A percentile compares a stretch with the other conserved stretches of the same genome.
Conservation (phyloP, 2,113 vertebrate species). For the Caranx melampygus region DNA sequence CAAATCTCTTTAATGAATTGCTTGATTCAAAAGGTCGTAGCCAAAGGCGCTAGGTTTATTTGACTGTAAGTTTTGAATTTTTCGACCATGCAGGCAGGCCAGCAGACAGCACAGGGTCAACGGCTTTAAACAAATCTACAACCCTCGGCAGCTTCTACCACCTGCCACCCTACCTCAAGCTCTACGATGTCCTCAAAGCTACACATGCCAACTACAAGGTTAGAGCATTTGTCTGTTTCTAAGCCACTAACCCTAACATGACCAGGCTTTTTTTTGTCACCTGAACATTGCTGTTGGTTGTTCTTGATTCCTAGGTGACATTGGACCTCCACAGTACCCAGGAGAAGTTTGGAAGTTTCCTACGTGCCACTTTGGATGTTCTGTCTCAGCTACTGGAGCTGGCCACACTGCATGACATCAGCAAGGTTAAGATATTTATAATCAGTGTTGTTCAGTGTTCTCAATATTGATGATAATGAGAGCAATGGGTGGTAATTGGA, state of each 20-base stretch:
- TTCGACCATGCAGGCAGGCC: conserved; percentile 81
- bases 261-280: not conserved
- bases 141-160: conserved; percentile 95
- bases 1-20: too few species aligned
- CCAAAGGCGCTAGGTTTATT: too few species aligned
- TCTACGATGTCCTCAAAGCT: conserved; percentile 96
- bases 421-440: conserved; percentile 86
- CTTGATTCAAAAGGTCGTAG: too few species aligned
- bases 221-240: not conserved
- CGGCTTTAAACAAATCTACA: conserved; percentile 90
- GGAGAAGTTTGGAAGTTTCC: conserved; percentile 96
- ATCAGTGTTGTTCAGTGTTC: fast-evolving
- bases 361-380: conserved; percentile 92
- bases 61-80: too few species aligned
- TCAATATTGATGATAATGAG: not conserved
- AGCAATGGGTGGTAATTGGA: not conserved
- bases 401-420: conserved; percentile 94
- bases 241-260: not conserved
- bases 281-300: not conserved
- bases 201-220: conserved; percentile 99
- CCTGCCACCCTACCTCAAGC: conserved; percentile 94
- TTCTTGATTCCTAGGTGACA: conserved; percentile 86
- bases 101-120: conserved; percentile 86
- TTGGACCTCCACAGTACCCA: conserved; percentile 93
- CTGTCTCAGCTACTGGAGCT: conserved; percentile 95